A percentile compares a stretch with the other conserved stretches of the same genome.
Evolutionary conservation across 1,140 invertebrate genomes (phyloP).

Genomic region (Neomicropteryx cornuta): DNA sequence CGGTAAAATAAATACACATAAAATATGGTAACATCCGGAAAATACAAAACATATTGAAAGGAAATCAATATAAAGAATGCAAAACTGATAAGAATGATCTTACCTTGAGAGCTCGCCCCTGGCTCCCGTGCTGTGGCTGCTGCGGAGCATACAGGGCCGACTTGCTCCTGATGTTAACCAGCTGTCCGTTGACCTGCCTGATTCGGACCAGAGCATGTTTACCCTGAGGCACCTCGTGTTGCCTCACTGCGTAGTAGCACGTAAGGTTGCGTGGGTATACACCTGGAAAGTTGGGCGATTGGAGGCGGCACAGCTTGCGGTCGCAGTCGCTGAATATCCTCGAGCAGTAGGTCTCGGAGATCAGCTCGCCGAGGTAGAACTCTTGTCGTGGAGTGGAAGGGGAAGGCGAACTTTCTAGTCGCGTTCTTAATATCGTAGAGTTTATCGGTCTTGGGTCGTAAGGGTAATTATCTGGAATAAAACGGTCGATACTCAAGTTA

Average conservation of each 20-base stretch:
- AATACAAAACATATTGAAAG: too few relatives aligned
- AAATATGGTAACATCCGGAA: too few relatives aligned
- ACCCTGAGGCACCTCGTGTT: slow-evolving; percentile 67
- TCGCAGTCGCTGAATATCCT: slow-evolving; percentile 83
- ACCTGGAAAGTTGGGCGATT: slow-evolving; percentile 86
- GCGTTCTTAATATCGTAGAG: too few relatives aligned
- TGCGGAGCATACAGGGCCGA: slow-evolving; percentile 41
- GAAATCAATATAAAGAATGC: too few relatives aligned
- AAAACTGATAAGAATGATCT: too few relatives aligned
- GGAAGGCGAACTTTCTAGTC: too few relatives aligned
- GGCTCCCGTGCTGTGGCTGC: slow-evolving; percentile 33
- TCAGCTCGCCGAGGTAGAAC: slow-evolving; percentile 71
- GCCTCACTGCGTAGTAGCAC: slow-evolving; percentile 75
- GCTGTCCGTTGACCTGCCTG: slow-evolving; percentile 69
- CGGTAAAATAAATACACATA: too few relatives aligned
- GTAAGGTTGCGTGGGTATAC: slow-evolving; percentile 83
- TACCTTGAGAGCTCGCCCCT: slow-evolving; percentile 28
- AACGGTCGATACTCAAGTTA: too few relatives aligned
- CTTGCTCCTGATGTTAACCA: slow-evolving; percentile 67
- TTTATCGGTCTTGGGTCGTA: too few relatives aligned
- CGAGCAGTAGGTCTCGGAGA: slow-evolving; percentile 80
- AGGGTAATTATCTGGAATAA: too few relatives aligned
- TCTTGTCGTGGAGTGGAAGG: slow-evolving; percentile 26
- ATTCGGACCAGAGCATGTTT: slow-evolving; percentile 78
- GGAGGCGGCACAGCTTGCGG: slow-evolving; percentile 71